A percentile compares a stretch with the other conserved stretches of the same genome.
phyloP scores from a whole-genome alignment of 2,888 invertebrate species.

The Cantharis rufa region DNA sequence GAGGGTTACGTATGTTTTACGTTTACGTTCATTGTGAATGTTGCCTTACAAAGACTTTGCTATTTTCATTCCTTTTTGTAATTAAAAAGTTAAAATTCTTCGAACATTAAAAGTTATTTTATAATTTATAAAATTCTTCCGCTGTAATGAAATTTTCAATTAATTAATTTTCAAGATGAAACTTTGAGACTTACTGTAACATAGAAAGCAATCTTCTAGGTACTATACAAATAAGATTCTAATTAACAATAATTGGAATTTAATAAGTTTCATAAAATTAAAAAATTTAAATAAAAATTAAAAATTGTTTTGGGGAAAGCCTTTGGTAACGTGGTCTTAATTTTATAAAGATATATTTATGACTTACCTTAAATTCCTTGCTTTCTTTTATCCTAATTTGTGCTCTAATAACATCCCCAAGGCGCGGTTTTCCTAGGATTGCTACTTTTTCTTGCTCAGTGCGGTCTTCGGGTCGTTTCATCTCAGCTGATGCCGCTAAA shows the following conservation, averaged over 20 bases:
- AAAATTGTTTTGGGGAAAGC: neutral
- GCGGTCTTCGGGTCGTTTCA: conserved; percentile 68
- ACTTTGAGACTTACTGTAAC: neutral
- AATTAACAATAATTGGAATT: neutral
- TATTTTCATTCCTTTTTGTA: no score
- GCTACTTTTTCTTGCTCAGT: conserved; percentile 85
- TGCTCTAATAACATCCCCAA: conserved; percentile 85
- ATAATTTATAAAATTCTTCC: neutral
- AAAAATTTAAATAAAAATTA: neutral
- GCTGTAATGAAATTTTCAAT: neutral
- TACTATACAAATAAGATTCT: neutral
- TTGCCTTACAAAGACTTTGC: no score
- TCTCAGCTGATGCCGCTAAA: conserved; percentile 66
- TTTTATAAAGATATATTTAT: neutral
- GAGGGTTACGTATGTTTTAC: no score
- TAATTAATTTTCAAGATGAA: neutral
- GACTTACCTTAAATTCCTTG: conserved; percentile 94
- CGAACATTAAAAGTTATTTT: neutral
- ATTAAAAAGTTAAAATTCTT: neutral
- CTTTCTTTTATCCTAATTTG: conserved; percentile 95
- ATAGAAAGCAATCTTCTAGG: neutral
- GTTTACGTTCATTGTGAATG: no score
- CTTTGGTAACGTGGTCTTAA: neutral
- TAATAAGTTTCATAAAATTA: neutral
- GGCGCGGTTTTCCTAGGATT: conserved; percentile 86